Base-by-base conservation (phyloP, 1,140 invertebrate species). In the Hyposmocoma kahamanoa region DNA sequence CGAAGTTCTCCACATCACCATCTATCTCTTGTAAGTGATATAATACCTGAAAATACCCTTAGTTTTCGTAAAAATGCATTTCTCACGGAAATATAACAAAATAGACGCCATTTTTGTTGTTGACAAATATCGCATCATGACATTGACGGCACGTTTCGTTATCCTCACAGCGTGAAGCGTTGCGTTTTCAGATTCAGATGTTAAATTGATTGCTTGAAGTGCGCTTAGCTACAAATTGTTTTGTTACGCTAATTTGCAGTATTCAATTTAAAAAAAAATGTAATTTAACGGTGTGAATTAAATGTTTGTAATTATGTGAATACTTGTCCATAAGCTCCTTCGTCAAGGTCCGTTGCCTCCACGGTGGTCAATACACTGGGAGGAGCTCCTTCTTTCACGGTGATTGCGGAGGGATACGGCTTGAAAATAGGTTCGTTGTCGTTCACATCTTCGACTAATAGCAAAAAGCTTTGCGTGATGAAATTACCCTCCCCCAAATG, bases 371-470 rank as follows among this genome's bases (percentile, higher is more conserved):
- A 81, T 52, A 95, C 86, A 10, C 92, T 90, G 0, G 93, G 91
- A 1, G 88, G 80, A 26, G 92, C 90, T 75, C 97, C 91, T 87
- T 97, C 95, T 39, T 89, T 90, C 2, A 97, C 88, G 42, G 90
- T 91, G 42, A 97, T 87, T 22, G 94, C 93, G 3, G 93, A 91
- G 52, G 93, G 92, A 84, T 96, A 96, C 10, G 94, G 92, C 64
- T 92, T 91, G 78, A 97, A 97, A 41, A 95, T 89, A 2, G 96
- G 96, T 52, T 91, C 91, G 87, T 96, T 96, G 85, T 97, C 96
- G 65, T 97, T 97, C 8, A 96, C 92, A 77, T 98, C 96, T 84
- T 97, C 95, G 0, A 97, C 95, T 39, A 97, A 87, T 11, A 97
- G 82, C 45, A 97, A 84, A 44, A 97, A 89, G 67, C 95, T 96